Conservation (phyloP, 2,113 vertebrate species). For the Pavo muticus region DNA sequence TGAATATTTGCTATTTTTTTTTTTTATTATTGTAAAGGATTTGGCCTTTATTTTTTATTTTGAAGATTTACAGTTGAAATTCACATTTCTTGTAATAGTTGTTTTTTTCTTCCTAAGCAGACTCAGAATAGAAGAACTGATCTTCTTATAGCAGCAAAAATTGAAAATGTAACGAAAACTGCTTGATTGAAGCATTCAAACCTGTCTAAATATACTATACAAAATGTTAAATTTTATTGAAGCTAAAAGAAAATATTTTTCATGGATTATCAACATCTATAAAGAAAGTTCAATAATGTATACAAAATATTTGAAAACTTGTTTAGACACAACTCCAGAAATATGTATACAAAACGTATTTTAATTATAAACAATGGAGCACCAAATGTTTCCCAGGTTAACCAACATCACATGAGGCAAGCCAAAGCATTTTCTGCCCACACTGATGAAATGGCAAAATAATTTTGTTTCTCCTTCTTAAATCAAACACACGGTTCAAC, state of each 20-base stretch:
- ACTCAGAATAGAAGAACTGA: not conserved
- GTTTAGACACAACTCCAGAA: not conserved
- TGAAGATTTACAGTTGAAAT: not conserved
- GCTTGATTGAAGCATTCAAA: not conserved
- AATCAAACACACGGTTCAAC: constrained; percentile 35
- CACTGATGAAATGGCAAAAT: constrained; percentile 22
- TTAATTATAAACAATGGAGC: not conserved
- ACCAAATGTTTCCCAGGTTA: constrained; percentile 7
- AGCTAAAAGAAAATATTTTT: not conserved
- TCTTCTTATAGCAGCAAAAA: not conserved
- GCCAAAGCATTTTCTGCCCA: constrained; percentile 23
- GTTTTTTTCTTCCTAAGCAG: not conserved
- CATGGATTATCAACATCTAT: not conserved
- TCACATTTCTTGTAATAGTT: not conserved
- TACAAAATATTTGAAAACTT: not conserved
- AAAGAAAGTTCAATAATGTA: not conserved
- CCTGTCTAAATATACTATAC: not conserved
- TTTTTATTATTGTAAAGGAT: not conserved
- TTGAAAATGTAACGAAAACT: not conserved
- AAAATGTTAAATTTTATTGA: not conserved
- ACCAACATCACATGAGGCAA: not conserved
- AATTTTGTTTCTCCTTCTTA: constrained; percentile 43
- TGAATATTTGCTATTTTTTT: not conserved
- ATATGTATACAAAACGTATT: not conserved
- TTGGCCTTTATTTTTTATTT: not conserved